Conservation (phyloP, 2,113 vertebrate genomes). For the Xiphophorus couchianus region DNA sequence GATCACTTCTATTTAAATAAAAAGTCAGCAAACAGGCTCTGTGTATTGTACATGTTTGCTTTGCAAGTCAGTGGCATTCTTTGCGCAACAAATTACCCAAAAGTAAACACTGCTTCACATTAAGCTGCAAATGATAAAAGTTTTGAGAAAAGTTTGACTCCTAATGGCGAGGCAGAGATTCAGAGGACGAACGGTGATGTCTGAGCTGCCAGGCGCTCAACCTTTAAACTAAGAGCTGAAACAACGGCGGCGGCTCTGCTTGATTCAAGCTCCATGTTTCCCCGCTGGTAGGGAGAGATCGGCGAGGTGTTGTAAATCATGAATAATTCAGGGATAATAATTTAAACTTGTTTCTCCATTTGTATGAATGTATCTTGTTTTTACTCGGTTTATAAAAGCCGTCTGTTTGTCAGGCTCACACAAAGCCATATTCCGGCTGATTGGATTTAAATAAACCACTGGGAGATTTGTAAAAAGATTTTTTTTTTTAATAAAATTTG, state of each 20-base stretch:
- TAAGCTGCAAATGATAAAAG: background rate
- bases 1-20: constrained; percentile 50
- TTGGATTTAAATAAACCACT: constrained; percentile 67
- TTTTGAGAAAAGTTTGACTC: constrained; percentile 23
- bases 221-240: constrained; percentile 36
- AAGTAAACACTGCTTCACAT: background rate
- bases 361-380: constrained; percentile 43
- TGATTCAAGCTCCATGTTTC: constrained; percentile 2
- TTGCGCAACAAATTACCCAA: constrained; percentile 21
- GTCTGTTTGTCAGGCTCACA: constrained; percentile 64
- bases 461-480: constrained; percentile 20
- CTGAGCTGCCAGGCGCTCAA: constrained; percentile 21
- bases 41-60: constrained; percentile 10
- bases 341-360: constrained; percentile 9
- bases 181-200: constrained; percentile 40
- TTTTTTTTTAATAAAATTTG: background rate
- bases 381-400: constrained; percentile 40
- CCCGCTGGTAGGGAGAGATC: constrained; percentile 34
- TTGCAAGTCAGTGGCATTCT: constrained; percentile 2
- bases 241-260: constrained; percentile 12
- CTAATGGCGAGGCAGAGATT: constrained; percentile 4
- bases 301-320: constrained; percentile 39
- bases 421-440: constrained; percentile 59
- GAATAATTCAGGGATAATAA: constrained; percentile 57
- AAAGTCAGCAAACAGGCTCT: constrained; percentile 19